Base-by-base conservation (phyloP, 2,113 vertebrate species). In the Podarcis cretensis region DNA sequence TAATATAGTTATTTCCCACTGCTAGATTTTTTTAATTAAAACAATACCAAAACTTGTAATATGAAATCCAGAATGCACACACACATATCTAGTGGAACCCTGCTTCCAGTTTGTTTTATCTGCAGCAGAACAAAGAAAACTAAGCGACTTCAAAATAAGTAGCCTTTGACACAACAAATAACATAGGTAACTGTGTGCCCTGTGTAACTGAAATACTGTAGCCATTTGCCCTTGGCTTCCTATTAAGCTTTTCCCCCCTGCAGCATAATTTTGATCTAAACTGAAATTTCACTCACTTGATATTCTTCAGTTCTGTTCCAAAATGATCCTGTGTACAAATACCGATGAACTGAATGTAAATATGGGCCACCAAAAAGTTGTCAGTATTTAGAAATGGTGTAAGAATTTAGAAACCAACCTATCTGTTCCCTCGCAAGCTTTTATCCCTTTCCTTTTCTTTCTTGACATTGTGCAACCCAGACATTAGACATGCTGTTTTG, bases 1-100 rank as follows among this genome's bases (percentile, higher is more conserved):
- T 43, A 91, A 25, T 87, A 87, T 30, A 88, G 69, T 54, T 30
- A 66, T 89, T 89, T 93, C 78, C 84, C 81, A 75, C 43, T 89
- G 86, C 75, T 66, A 65, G 32, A 76, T 27, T 89, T 87, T 69
- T 77, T 87, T 54, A 54, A 25, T 76, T 14, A 25, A 90, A 94
- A 85, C 73, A 65, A 71, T 59, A 90, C 93, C 88, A 94, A 93
- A 90, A 79, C 35, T 85, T 43, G 86, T 66, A 88, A 90, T 93
- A 93, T 92, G 88, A 94, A 93, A 94, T 89, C 81, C 87, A 89
- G 59, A 77, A 54, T 37, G 86, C 0, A 88, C 90, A 92, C 48
- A 54, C 10, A 54, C 48, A 54, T 12, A 54, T 75, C 90, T 1
- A 89, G 59, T 83, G 84, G 54, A 89, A 87, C 21, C 81, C 84